Base-by-base conservation (phyloP, 2,888 invertebrate species). In the Andrena praecox region DNA sequence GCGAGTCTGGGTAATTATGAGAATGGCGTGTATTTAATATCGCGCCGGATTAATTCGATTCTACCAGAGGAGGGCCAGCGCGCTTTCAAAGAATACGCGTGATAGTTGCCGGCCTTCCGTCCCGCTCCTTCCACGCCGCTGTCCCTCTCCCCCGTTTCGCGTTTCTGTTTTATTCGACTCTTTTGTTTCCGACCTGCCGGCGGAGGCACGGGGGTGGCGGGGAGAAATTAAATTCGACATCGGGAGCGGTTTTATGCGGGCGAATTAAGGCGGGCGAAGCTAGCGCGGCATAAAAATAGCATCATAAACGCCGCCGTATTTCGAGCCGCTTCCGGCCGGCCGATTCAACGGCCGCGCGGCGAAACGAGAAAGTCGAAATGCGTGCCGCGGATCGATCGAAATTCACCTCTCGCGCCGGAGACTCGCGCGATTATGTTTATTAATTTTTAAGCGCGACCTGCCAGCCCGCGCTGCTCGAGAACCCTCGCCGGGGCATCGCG, bases 221-320 rank as follows among this genome's bases (percentile, higher is more conserved):
- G 63, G 64, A 10, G 35, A 64, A 80, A 79, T 73, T 73, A 59
- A 80, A 81, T 74, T 73, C 69, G 73, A 80, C 81, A 60, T 74
- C 60, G 64, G 60, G 60, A 74, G 50, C 62, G 59, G 70, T 71
- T 82, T 82, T 67, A 83, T 68, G 77, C 73, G 69, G 66, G 48
- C 68, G 78, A 73, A 78, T 82, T 85, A 84, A 84, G 83, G 69
- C 63, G 67, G 76, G 64, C 80, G 77, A 73, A 82, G 74, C 75
- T 82, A 85, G 78, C 33, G 77, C 79, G 83, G 82, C 82, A 86
- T 89, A 90, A 90, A 90, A 89, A 89, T 89, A 85, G 86, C 84
- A 80, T 85, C 83, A 84, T 84, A 90, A 89, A 89, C 63, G 82
- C 70, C 85, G 59, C 59, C 74, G 79, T 87, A 85, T 89, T 85